phyloP scores from a whole-genome alignment of 2,113 vertebrate genomes.

The Prochilodus magdalenae region DNA sequence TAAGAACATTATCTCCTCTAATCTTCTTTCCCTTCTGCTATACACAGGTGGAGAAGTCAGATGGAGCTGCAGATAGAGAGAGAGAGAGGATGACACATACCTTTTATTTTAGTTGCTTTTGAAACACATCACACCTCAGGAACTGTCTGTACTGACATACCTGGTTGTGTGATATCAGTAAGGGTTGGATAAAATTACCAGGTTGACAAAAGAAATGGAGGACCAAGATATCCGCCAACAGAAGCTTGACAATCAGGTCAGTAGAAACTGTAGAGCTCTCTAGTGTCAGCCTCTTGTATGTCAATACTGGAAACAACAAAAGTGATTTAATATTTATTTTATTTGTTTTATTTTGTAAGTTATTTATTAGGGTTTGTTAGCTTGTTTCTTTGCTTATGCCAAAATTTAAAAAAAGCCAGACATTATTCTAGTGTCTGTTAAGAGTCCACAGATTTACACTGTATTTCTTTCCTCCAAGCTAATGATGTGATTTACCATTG shows the following conservation, averaged over 20 bases:
- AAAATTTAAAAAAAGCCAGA: neutral
- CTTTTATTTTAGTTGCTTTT: conserved; percentile 24
- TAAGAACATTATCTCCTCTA: conserved; percentile 82
- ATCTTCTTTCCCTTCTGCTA: conserved; percentile 81
- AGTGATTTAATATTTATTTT: neutral
- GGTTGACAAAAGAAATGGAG: conserved; percentile 68
- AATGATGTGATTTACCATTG: too few relatives aligned
- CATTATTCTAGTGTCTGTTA: neutral
- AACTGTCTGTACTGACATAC: neutral
- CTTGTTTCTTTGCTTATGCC: neutral
- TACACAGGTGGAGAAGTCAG: conserved; percentile 68
- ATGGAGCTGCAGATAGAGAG: conserved; percentile 44
- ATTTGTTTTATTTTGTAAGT: too few relatives aligned
- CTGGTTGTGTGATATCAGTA: neutral
- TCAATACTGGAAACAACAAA: neutral
- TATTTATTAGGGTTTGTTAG: neutral
- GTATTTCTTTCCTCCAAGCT: too few relatives aligned
- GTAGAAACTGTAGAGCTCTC: neutral
- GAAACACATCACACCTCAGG: neutral
- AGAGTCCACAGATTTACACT: neutral
- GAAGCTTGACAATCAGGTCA: conserved; percentile 81
- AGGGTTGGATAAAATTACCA: neutral
- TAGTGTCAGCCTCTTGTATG: neutral
- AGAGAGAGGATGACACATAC: conserved; percentile 32
- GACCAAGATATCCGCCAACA: conserved; percentile 74